phyloP scores from a whole-genome alignment of 1,140 invertebrate genomes.

The Apis florea region DNA sequence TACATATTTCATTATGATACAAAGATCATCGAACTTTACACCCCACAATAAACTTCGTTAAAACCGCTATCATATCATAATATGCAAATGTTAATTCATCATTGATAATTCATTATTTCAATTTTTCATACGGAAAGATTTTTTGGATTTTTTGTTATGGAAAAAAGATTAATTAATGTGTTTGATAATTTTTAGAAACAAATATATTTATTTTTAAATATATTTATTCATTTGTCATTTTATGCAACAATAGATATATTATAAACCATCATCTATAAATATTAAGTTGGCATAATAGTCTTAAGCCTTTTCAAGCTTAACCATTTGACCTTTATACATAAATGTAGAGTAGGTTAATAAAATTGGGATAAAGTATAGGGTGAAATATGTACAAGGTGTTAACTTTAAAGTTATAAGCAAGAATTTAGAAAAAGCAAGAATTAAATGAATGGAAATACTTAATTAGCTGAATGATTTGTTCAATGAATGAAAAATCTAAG shows the following conservation, averaged over 20 bases:
- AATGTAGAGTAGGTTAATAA: not conserved
- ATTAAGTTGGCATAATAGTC: not conserved
- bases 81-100: not conserved
- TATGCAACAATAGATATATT: constrained; percentile 16
- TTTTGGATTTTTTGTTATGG: no score
- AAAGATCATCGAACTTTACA: not conserved
- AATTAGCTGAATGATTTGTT: not conserved
- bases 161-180: not conserved
- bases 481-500: not conserved
- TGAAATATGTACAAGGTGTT: no score
- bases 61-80: no score
- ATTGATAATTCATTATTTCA: not conserved
- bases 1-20: no score
- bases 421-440: not conserved
- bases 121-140: not conserved
- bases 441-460: not conserved
- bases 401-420: no score
- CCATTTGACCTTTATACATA: not conserved
- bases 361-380: no score
- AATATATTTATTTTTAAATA: not conserved
- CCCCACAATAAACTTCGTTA: not conserved
- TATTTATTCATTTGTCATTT: not conserved
- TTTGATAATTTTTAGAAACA: not conserved
- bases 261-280: not conserved
- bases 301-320: constrained; percentile 22